A percentile compares a stretch with the other conserved stretches of the same genome.
Conservation (phyloP, 2,797 vertebrate species). For the Erethizon dorsatum region DNA sequence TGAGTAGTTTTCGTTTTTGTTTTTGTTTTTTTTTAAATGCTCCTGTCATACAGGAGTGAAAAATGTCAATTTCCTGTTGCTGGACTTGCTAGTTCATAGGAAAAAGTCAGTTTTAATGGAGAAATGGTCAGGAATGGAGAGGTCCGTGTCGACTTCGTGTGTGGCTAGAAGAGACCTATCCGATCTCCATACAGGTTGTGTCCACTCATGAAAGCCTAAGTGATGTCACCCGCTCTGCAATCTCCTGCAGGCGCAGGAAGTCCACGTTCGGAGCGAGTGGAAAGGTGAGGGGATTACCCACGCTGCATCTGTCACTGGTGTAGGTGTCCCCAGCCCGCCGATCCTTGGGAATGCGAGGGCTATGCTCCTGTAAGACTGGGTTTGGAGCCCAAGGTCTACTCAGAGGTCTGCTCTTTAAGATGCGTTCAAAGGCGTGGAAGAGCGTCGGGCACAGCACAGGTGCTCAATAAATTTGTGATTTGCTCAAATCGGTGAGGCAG, state of each 20-base stretch:
- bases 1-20: not conserved
- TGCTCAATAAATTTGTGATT: accelerated
- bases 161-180: not conserved
- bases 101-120: not conserved
- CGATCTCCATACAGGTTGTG: too few species aligned
- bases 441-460: accelerated
- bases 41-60: not conserved
- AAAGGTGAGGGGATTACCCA: not conserved
- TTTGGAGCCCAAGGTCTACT: not conserved
- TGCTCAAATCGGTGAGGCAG: not conserved
- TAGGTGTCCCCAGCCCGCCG: accelerated
- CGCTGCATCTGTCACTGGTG: accelerated
- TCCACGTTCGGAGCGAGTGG: too few species aligned
- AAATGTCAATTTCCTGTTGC: not conserved
- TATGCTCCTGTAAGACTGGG: not conserved
- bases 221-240: too few species aligned
- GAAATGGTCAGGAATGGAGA: not conserved
- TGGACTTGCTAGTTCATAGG: not conserved
- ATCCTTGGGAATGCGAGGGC: accelerated
- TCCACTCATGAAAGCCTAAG: not conserved
- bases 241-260: too few species aligned
- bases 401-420: not conserved
- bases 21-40: not conserved
- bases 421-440: accelerated
- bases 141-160: not conserved